phyloP scores from a whole-genome alignment of 2,888 invertebrate species.

The Melolontha melolontha region DNA sequence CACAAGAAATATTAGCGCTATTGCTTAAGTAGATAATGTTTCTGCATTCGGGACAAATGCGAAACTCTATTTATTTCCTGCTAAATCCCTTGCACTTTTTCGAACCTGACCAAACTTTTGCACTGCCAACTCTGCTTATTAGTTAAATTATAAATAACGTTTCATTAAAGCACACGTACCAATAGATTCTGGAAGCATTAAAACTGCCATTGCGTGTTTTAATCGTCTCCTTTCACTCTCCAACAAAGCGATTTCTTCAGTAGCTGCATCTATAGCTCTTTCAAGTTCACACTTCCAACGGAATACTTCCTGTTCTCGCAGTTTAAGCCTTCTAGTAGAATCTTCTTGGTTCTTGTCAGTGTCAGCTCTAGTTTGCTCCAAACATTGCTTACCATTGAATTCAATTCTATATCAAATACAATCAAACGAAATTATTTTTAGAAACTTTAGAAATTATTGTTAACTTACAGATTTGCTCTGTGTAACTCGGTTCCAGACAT shows the following conservation, averaged over 20 bases:
- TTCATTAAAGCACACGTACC: conserved; percentile 57
- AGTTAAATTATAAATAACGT: not conserved
- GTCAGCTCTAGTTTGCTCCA: conserved; percentile 73
- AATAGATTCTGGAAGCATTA: conserved; percentile 81
- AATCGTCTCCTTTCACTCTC: conserved; percentile 77
- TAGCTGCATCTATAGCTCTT: conserved; percentile 74
- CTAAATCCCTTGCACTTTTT: too few species aligned
- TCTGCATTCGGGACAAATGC: too few species aligned
- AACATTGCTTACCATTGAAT: conserved; percentile 74
- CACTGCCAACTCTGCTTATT: too few species aligned
- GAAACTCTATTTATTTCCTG: too few species aligned
- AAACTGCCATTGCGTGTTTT: conserved; percentile 75
- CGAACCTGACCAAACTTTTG: too few species aligned
- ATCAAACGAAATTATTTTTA: not conserved
- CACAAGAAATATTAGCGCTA: too few species aligned
- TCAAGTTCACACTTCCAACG: conserved; percentile 83
- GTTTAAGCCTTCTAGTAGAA: conserved; percentile 74
- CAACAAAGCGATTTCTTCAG: conserved; percentile 76
- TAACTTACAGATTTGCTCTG: conserved; percentile 58
- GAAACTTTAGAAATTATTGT: too few species aligned
- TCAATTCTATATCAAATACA: conserved; percentile 63
- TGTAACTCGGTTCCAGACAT: conserved; percentile 56
- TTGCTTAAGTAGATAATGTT: too few species aligned
- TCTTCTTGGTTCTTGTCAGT: conserved; percentile 78
- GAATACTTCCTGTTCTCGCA: conserved; percentile 76